Base-by-base conservation (phyloP, 2,113 vertebrate genomes). In the Beaufortia kweichowensis region DNA sequence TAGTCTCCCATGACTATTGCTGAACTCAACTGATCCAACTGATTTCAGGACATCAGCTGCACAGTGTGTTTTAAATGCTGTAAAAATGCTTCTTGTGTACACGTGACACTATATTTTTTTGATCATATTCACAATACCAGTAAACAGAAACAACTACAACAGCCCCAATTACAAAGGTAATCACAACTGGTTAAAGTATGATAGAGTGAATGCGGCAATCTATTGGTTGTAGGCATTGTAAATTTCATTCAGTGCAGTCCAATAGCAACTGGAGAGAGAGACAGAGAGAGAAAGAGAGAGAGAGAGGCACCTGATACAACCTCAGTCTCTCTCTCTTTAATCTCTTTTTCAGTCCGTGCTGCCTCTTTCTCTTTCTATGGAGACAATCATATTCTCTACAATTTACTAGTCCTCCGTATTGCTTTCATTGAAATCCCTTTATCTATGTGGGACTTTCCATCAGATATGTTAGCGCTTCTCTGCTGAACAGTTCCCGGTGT, bases 201-300 rank as follows among this genome's bases (percentile, higher is more conserved):
- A 94, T 91, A 91, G 89, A 91, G 88, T 91, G 91, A 81, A 89
- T 89, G 93, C 91, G 77, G 90, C 85, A 90, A 90, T 86, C 93
- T 70, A 96, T 96, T 97, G 95, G 95, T 91, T 96, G 93, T 87
- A 48, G 91, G 92, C 91, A 94, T 85, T 83, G 92, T 89, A 94
- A 92, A 95, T 94, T 94, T 91, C 91, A 92, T 90, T 90, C 91
- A 82, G 87, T 90, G 88, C 94, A 89, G 92, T 90, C 95, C 95
- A 96, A 96, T 96, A 80, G 93, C 90, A 89, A 90, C 72, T 28
- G 72, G 76, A 65, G 81, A 55, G 78, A 56, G 77, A 82, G 85
- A 79, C 83, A 71, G 83, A 75, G 79, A 73, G 88, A 73, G 81
- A 79, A 81, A 84, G 85, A 83, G 82, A 82, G 84, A 70, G 82